Evolutionary conservation across 1,140 invertebrate species (phyloP), one percentile per base, ranked within the genome.

Genomic region (Tribolium castaneum): DNA sequence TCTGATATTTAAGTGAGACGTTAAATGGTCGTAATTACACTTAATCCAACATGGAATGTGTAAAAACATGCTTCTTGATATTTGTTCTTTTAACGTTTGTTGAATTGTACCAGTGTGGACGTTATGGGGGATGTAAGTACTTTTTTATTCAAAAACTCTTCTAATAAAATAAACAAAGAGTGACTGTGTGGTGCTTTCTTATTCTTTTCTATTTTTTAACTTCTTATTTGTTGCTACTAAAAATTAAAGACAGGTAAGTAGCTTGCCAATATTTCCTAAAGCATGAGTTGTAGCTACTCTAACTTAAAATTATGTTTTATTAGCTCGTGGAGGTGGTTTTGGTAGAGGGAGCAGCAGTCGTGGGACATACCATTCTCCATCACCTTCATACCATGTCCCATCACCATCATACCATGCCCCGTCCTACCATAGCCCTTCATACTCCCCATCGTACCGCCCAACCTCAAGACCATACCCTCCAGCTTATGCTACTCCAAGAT

Each of bases 51-150:
- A 73, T 73, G 71, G 19, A 6, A 25, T 49, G 49, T 51, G 52
- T 14, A 10, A 73, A 54, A 35, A 35, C 14, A 9, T n/a, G 71
- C 30, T 9, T 52, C 6, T n/a, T 34, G 12, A 5, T 73, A 12
- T 30, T 52, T 19, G 22, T 54, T 25, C n/a, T 52, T 54, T 54
- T 73, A 10, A 73, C 52, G 2, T 73, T 52, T 10, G 2, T 73
- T 5, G 71, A 35, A 12, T 13, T 73, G 1, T 34, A 54, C 13
- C 9, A 73, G 54, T 51, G 71, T 73, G 71, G 71, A 6, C 49
- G 71, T 1, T 54, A 30, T 13, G 71, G 71, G 3, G 71, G 71
- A 13, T 10, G 70, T 72, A 51, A 72, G 70, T 72, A 72, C 6
- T 16, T 22, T 25, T 25, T 10, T 25, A 22, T 14, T 10, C 1